Evolutionary conservation across 2,113 vertebrate species (phyloP).

Genomic region (Xerus inauris): DNA sequence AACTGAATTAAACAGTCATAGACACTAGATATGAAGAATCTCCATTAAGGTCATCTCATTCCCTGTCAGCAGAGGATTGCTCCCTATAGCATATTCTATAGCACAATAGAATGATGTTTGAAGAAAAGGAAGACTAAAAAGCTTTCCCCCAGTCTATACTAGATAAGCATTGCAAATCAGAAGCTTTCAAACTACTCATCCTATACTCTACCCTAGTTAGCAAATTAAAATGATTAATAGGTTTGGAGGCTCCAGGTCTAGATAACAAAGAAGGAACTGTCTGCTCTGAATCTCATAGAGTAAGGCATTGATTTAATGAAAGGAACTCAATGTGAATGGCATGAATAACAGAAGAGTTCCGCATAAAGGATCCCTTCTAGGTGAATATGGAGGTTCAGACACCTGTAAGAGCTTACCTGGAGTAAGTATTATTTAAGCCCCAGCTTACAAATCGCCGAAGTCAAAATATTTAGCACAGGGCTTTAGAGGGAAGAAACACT

Average conservation of each 20-base stretch:
- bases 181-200: conserved; percentile 21
- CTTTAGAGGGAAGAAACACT: conserved; percentile 14
- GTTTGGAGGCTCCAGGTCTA: conserved; percentile 17
- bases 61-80: neutral
- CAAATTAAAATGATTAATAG: conserved; percentile 74
- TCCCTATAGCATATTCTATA: conserved; percentile 43
- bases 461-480: conserved; percentile 48
- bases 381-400: neutral
- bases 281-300: neutral
- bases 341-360: neutral
- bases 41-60: conserved; percentile 41
- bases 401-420: neutral
- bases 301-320: conserved; percentile 48
- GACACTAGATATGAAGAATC: neutral
- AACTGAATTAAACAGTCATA: conserved; percentile 64
- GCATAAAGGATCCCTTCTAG: conserved; percentile 25
- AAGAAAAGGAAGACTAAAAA: neutral
- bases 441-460: conserved; percentile 57
- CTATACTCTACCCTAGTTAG: neutral
- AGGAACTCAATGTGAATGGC: neutral
- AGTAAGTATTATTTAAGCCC: conserved; percentile 33
- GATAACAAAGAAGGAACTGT: conserved; percentile 44
- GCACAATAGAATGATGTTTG: conserved; percentile 42
- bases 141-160: neutral
- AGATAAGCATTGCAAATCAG: conserved; percentile 19